A percentile compares a stretch with the other conserved stretches of the same genome.
These are phyloP conservation scores for Nephrotoma appendiculata DNA, from an alignment of 2,888 invertebrate species.

Conservation along the genomic window DNA sequence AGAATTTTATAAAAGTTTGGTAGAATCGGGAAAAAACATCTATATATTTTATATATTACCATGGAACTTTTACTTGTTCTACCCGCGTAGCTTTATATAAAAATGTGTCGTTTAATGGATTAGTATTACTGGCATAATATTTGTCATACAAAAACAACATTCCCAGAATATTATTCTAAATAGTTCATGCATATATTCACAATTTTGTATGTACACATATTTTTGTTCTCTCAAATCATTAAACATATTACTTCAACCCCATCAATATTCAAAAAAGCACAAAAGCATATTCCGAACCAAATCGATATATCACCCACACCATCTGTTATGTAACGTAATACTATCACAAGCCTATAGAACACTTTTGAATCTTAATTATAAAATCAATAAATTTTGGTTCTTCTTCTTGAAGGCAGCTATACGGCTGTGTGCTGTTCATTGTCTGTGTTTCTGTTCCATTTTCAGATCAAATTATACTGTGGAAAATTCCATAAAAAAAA, in stretches of 20 bases:
- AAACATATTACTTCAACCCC: background rate
- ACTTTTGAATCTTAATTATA: background rate
- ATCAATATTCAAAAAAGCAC: background rate
- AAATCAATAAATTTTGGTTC: background rate
- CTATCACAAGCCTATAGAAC: background rate
- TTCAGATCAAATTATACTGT: background rate
- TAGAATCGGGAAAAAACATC: background rate
- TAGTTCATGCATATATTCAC: too few relatives aligned
- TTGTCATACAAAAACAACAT: background rate
- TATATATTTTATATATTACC: too few relatives aligned
- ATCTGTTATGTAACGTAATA: background rate
- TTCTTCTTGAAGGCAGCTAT: background rate
- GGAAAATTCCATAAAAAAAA: background rate
- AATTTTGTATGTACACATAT: background rate
- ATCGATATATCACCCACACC: background rate
- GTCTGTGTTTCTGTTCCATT: background rate
- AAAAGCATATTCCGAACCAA: background rate
- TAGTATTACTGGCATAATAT: too few relatives aligned
- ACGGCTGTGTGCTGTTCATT: too few relatives aligned
- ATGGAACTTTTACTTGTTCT: too few relatives aligned
- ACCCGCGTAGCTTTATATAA: too few relatives aligned
- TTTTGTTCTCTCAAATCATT: background rate
- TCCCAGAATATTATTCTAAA: too few relatives aligned
- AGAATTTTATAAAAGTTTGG: background rate
- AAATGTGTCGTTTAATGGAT: too few relatives aligned